Base-by-base conservation (phyloP, 2,797 vertebrate genomes). In the Coregonus suidteri region DNA sequence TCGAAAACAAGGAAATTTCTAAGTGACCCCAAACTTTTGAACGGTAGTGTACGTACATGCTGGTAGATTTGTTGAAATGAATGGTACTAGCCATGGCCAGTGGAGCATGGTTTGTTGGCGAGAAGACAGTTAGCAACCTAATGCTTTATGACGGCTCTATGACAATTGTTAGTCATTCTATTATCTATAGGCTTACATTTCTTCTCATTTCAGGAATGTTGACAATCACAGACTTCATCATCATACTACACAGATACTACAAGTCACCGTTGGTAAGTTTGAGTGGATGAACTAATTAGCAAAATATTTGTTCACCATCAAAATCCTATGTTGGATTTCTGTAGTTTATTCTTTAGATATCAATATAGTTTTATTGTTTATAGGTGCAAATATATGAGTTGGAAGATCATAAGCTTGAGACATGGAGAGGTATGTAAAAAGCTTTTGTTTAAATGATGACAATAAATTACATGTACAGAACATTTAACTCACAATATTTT, bases 171-270 rank as follows among this genome's bases (percentile, higher is more conserved):
- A 9, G 59, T 9, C 20, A 11, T 37, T 18, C 4, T 35, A 34
- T 35, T 34, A 35, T 15, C 66, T 68, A 35, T 16, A 37, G 18
- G 41, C 56, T 53, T 71, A 34, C 20, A 30, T 31, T 47, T 37
- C 4, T 18, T 75, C 83, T 84, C 69, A 67, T 80, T 71, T 53
- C 91, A 99, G 98, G 98, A 91, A 99, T 99, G 98, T 94, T 99
- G 95, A 99, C 98, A 85, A 99, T 99, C 94, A 99, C 98, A 93
- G 98, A 99, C 93, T 99, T 99, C 96, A 99, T 99, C 94, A 98
- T 98, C 92, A 99, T 99, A 92, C 95, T 99, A 71, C 97, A 99
- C 94, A 95, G 98, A 97, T 99, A 98, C 94, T 99, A 99, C 91
- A 99, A 98, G 86, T 99, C 98, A 64, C 98, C 98, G 5, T 94